phyloP scores from a whole-genome alignment of 1,140 invertebrate genomes.

The Agrypnia vestita region DNA sequence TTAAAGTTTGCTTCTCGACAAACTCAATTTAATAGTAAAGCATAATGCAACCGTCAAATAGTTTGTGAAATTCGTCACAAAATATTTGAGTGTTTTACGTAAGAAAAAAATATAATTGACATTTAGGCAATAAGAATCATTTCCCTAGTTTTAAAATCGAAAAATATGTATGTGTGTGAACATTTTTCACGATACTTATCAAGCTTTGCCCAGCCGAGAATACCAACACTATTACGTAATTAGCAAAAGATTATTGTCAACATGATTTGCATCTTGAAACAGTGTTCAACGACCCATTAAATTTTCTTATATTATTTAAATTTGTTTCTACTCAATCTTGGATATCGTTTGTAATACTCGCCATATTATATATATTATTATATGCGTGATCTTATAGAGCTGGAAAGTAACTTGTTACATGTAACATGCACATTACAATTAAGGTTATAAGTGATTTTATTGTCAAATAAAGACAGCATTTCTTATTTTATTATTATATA shows the following conservation, averaged over 20 bases:
- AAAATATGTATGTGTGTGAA: neutral
- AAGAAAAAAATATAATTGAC: constrained; percentile 44
- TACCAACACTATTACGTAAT: neutral
- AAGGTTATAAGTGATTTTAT: constrained; percentile 20
- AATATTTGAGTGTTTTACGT: neutral
- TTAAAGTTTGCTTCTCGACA: constrained; percentile 58
- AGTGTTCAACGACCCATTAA: no score
- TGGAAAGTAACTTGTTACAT: neutral
- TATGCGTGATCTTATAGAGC: neutral
- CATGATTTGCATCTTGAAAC: no score
- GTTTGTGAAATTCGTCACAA: constrained; percentile 10
- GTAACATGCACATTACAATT: constrained; percentile 20
- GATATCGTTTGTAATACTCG: neutral
- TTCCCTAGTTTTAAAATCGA: constrained; percentile 3
- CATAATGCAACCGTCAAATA: neutral
- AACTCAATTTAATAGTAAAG: constrained; percentile 42
- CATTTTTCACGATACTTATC: neutral
- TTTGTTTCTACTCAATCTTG: neutral
- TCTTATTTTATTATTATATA: constrained; percentile 1
- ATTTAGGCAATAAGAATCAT: constrained; percentile 33
- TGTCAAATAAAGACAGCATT: constrained; percentile 16
- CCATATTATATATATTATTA: neutral
- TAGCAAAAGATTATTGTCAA: neutral
- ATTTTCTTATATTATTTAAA: neutral
- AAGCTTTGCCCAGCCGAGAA: constrained; percentile 1